Evolutionary conservation across 2,113 vertebrate genomes (phyloP).

Genomic region (Eurystomus gularis): DNA sequence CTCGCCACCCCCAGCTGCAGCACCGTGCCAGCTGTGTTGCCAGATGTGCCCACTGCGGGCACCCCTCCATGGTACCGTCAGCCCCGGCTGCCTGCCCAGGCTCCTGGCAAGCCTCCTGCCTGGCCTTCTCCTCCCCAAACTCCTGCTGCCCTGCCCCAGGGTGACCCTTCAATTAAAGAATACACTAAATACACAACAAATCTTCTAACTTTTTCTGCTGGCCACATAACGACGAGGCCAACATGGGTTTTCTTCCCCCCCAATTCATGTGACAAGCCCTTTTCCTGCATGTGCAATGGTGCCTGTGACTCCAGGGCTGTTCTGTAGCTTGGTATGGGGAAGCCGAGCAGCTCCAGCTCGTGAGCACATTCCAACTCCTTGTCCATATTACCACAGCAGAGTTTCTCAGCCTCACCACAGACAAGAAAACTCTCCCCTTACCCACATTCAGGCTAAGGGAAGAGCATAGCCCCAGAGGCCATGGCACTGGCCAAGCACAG

Average conservation of each 20-base stretch:
- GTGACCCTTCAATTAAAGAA: rapidly evolving
- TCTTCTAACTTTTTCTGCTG: not conserved
- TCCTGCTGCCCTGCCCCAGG: not conserved
- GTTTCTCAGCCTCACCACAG: not conserved
- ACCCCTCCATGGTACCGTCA: rapidly evolving
- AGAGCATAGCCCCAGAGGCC: not conserved
- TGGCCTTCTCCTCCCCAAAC: not conserved
- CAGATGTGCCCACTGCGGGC: slow-evolving; percentile 19
- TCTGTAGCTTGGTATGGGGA: not conserved
- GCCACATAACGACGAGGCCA: rapidly evolving
- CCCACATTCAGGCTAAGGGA: not conserved
- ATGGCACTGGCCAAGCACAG: rapidly evolving
- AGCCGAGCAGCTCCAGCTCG: rapidly evolving
- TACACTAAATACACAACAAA: not conserved
- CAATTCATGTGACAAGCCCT: not conserved
- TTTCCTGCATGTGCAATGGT: not conserved
- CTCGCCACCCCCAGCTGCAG: not conserved
- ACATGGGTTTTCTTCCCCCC: rapidly evolving
- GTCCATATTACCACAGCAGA: not conserved
- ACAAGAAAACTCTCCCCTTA: not conserved
- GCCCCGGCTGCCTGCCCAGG: not conserved
- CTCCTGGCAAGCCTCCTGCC: not conserved
- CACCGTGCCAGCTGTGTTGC: not conserved
- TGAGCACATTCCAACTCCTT: not conserved
- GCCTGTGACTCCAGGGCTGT: rapidly evolving